A percentile compares a stretch with the other conserved stretches of the same genome.
phyloP scores from a whole-genome alignment of 1,140 invertebrate genomes.

The Papilio aristodemus region DNA sequence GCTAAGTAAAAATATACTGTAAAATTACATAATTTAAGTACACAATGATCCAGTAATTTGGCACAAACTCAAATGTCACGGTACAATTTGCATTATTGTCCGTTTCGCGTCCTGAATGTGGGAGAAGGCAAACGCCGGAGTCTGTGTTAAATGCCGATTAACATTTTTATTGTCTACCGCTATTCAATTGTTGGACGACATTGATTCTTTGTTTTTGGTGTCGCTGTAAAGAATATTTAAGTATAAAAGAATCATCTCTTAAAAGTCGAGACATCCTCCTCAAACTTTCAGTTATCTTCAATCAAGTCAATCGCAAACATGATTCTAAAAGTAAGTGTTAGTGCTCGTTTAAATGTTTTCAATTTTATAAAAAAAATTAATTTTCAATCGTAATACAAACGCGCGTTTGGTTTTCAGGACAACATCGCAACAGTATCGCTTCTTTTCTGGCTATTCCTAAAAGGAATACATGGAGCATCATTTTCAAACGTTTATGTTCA shows the following conservation, averaged over 20 bases:
- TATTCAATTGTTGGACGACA: slow-evolving; percentile 73
- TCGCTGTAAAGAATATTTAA: slow-evolving; percentile 74
- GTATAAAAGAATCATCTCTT: slow-evolving; percentile 64
- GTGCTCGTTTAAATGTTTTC: slow-evolving; percentile 13
- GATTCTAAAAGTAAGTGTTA: slow-evolving; percentile 69
- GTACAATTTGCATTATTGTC: slow-evolving; percentile 58
- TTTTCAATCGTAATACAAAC: slow-evolving; percentile 25
- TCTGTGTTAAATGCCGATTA: slow-evolving; percentile 68
- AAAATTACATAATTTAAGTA: slow-evolving; percentile 52
- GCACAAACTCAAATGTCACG: slow-evolving; percentile 61
- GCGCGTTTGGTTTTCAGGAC: slow-evolving; percentile 48
- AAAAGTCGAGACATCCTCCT: slow-evolving; percentile 61
- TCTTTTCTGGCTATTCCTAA: slow-evolving; percentile 37
- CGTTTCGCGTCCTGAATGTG: slow-evolving; percentile 64
- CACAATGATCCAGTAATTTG: slow-evolving; percentile 45
- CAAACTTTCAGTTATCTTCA: slow-evolving; percentile 71
- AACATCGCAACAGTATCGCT: slow-evolving; percentile 39
- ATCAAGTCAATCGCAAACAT: slow-evolving; percentile 67
- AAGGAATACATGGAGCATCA: slow-evolving; percentile 46
- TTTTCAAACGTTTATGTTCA: slow-evolving; percentile 67
- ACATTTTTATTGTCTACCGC: slow-evolving; percentile 74
- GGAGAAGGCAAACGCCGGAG: slow-evolving; percentile 50
- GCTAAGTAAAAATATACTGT: slow-evolving; percentile 45
- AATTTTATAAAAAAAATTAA: slow-evolving; percentile 25
- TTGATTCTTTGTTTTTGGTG: slow-evolving; percentile 77